A percentile compares a stretch with the other conserved stretches of the same genome.
Evolutionary conservation across 2,797 vertebrate species (phyloP).

Genomic region (Sebastes flavidus): DNA sequence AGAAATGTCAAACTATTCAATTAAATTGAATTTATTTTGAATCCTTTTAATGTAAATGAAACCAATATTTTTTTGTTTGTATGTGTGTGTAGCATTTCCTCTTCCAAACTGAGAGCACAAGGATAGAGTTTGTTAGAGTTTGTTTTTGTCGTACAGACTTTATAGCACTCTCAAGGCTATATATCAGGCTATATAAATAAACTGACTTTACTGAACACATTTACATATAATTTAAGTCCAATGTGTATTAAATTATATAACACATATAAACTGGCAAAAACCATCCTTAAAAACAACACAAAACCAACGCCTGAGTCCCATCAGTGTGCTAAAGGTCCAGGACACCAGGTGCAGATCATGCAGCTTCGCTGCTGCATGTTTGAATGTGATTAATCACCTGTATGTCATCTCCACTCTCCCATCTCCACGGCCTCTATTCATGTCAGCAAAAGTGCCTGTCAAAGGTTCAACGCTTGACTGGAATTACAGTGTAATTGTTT

Average conservation of each 20-base stretch:
- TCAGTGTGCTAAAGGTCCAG: background rate
- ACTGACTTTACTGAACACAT: background rate
- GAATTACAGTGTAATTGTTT: slow-evolving; percentile 62
- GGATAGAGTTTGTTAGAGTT: background rate
- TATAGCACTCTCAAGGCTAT: too few relatives aligned
- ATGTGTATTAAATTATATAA: background rate
- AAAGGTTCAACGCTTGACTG: slow-evolving; percentile 45
- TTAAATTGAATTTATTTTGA: too few relatives aligned
- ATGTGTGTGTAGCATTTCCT: background rate
- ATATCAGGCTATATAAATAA: background rate
- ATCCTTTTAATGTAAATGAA: background rate
- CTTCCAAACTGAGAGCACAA: background rate
- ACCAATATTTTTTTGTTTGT: too few relatives aligned
- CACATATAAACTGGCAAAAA: background rate
- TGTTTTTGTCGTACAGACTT: background rate
- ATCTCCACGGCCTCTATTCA: slow-evolving; percentile 19
- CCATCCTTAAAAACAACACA: background rate
- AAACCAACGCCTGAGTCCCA: background rate
- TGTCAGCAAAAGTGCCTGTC: slow-evolving; percentile 44
- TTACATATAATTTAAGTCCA: background rate
- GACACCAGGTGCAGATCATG: background rate
- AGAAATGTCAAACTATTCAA: background rate
- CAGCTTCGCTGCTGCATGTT: background rate
- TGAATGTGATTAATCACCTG: slow-evolving; percentile 44
- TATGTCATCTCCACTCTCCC: slow-evolving; percentile 17